These are phyloP conservation scores for Rattus rattus DNA, from an alignment of 2,113 vertebrate genomes.

Conservation along the genomic window DNA sequence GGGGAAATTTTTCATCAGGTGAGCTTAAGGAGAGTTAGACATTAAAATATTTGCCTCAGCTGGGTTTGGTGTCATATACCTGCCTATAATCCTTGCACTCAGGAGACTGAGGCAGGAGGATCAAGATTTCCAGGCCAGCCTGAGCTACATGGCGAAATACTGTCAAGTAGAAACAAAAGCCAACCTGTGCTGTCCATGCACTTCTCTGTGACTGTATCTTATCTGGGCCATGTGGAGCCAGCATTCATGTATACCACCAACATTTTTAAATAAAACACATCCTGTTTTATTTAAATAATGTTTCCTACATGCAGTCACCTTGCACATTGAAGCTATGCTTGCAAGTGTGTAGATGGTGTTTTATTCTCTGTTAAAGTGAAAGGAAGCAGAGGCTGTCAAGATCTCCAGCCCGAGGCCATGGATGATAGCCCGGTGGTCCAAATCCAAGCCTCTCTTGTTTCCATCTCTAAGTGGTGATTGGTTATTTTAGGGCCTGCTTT, in stretches of 20 bases:
- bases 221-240: neutral
- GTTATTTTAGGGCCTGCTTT: neutral
- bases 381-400: neutral
- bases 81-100: neutral
- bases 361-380: neutral
- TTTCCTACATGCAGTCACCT: neutral
- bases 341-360: neutral
- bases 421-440: neutral
- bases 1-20: neutral
- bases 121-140: neutral
- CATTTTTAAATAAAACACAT: neutral
- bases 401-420: neutral
- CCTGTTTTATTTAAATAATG: neutral
- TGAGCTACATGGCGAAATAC: neutral
- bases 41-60: neutral
- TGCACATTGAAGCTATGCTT: neutral
- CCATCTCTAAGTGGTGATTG: neutral
- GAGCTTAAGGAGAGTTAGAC: neutral
- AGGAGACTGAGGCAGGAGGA: neutral
- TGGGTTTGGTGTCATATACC: neutral
- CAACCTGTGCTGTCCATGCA: neutral
- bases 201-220: neutral
- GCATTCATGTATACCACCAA: neutral
- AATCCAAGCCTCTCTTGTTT: neutral
- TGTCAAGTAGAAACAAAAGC: neutral